These are phyloP conservation scores for Heliconius hewitsoni DNA, from an alignment of 1,140 invertebrate species.

Conservation along the genomic window DNA sequence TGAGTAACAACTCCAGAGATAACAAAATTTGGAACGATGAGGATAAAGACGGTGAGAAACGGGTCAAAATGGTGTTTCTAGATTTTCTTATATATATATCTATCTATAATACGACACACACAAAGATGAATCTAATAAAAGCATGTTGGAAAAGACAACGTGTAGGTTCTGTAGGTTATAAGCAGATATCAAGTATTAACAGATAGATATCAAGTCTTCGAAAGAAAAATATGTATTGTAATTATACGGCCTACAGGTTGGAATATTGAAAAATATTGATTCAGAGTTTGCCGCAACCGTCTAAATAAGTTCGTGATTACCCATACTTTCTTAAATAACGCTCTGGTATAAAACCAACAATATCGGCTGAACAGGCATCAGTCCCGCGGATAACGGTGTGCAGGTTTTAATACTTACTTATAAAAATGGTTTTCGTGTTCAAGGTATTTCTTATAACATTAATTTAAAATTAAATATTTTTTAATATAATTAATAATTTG, in stretches of 20 bases:
- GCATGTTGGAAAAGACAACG: too few species aligned
- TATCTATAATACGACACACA: too few species aligned
- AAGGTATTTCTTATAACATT: slow-evolving; percentile 56
- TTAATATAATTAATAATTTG: not conserved
- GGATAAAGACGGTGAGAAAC: too few species aligned
- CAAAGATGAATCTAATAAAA: too few species aligned
- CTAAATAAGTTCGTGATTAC: slow-evolving; percentile 67
- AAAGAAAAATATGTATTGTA: slow-evolving; percentile 19
- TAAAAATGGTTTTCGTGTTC: slow-evolving; percentile 68
- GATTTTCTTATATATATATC: too few species aligned
- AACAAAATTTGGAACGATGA: too few species aligned
- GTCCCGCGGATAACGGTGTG: slow-evolving; percentile 54
- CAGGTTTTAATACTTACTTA: slow-evolving; percentile 34
- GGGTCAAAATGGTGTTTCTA: too few species aligned
- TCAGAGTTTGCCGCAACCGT: slow-evolving; percentile 73
- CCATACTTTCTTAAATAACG: slow-evolving; percentile 63
- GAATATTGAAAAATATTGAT: slow-evolving; percentile 78
- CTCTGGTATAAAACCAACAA: slow-evolving; percentile 71
- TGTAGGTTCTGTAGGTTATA: too few species aligned
- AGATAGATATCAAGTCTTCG: not conserved
- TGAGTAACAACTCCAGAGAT: too few species aligned
- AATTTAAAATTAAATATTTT: slow-evolving; percentile 15
- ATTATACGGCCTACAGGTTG: slow-evolving; percentile 20
- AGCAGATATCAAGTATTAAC: too few species aligned
- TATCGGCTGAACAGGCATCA: slow-evolving; percentile 51